These are phyloP conservation scores for Platypus cylindrus DNA, from an alignment of 2,888 invertebrate genomes.

Conservation along the genomic window DNA sequence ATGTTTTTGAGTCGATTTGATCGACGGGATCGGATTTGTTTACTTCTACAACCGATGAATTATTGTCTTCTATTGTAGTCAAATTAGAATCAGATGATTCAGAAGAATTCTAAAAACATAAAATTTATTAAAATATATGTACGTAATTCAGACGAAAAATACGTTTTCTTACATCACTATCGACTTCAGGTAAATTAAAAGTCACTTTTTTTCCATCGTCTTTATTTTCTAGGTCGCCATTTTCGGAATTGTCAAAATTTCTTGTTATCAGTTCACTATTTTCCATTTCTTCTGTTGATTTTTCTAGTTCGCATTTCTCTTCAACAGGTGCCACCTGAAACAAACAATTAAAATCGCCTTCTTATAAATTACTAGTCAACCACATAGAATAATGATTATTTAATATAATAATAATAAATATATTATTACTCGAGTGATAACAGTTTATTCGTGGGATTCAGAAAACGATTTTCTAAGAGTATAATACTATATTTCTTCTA, in stretches of 20 bases:
- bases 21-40: no score
- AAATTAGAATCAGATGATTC: no score
- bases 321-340: constrained; percentile 23
- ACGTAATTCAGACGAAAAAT: constrained; percentile 4
- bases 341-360: background rate
- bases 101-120: background rate
- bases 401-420: no score
- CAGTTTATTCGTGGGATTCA: no score
- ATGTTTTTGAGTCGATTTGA: constrained; percentile 29
- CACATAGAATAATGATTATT: no score
- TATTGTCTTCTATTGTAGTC: no score
- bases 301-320: constrained; percentile 18
- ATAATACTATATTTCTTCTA: no score
- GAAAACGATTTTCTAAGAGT: no score
- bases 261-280: constrained; percentile 14
- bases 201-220: constrained; percentile 20
- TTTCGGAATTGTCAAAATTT: constrained; percentile 8
- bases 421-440: no score
- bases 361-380: no score
- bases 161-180: no score
- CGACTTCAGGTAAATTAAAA: constrained; percentile 21
- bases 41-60: no score
- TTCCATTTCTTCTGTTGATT: constrained; percentile 16
- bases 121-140: constrained; percentile 1
- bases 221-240: constrained; percentile 9